phyloP scores from a whole-genome alignment of 2,113 vertebrate genomes.

The Probosciger aterrimus region DNA sequence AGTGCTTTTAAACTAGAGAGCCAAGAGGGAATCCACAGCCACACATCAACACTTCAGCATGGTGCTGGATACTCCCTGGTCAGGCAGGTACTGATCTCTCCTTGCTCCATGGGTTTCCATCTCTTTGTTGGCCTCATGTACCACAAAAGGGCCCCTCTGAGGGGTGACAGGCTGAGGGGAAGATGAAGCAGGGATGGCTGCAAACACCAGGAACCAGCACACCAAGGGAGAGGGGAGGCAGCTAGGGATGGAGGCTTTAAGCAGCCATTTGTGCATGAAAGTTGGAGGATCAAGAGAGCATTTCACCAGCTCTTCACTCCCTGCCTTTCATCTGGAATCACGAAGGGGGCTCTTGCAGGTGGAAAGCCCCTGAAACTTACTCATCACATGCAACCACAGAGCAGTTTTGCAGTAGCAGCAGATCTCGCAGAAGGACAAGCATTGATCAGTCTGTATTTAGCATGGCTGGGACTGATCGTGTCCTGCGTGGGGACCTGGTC shows the following conservation, averaged over 20 bases:
- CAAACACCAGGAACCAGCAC: not conserved
- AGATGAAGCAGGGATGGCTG: not conserved
- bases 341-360: not conserved
- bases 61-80: not conserved
- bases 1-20: not conserved
- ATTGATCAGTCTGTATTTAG: fast-evolving
- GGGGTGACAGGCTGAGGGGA: not conserved
- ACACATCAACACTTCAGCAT: fast-evolving
- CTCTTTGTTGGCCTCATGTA: not conserved
- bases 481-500: not conserved
- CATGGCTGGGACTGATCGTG: not conserved
- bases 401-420: not conserved
- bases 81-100: not conserved
- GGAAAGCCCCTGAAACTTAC: not conserved
- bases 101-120: fast-evolving
- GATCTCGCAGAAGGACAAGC: not conserved
- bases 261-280: not conserved
- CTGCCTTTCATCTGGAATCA: not conserved
- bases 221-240: not conserved
- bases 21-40: not conserved
- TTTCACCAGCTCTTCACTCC: not conserved
- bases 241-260: not conserved
- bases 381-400: not conserved
- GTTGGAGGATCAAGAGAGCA: fast-evolving
- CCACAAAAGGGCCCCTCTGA: not conserved